Evolutionary conservation across 2,888 invertebrate species (phyloP).

Genomic region (Phortica okadai): DNA sequence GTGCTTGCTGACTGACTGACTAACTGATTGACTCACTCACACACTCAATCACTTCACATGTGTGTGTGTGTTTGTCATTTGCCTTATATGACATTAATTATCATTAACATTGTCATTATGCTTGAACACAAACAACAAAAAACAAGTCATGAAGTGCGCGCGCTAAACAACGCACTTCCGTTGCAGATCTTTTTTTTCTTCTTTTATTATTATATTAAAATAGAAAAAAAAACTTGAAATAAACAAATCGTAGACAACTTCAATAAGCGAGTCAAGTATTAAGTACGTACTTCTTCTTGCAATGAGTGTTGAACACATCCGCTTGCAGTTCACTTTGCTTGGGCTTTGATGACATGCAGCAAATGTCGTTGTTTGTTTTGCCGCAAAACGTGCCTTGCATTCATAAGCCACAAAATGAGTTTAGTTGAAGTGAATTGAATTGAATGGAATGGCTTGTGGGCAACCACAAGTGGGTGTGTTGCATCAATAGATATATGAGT

Average conservation of each 20-base stretch:
- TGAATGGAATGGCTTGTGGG: background rate
- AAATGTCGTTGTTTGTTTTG: conserved; percentile 47
- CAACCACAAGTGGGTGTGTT: conserved; percentile 22
- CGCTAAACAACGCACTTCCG: conserved; percentile 26
- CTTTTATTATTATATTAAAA: background rate
- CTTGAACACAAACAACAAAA: background rate
- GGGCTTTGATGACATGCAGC: conserved; percentile 14
- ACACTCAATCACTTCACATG: background rate
- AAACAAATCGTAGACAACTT: background rate
- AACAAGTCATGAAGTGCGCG: background rate
- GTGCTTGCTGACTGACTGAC: background rate
- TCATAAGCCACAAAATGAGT: conserved; percentile 65
- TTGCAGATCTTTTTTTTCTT: background rate
- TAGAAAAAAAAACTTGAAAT: background rate
- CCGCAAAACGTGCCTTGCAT: conserved; percentile 66
- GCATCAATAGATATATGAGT: conserved; percentile 50
- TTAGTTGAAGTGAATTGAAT: conserved; percentile 25
- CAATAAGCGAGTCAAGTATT: background rate
- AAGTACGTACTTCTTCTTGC: background rate
- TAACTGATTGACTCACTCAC: background rate
- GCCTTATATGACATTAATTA: conserved; percentile 22
- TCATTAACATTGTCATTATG: conserved; percentile 24
- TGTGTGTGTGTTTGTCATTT: background rate
- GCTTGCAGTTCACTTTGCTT: conserved; percentile 13
- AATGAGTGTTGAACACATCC: background rate